Percentiles rank a stretch among this genome's conserved stretches.
Evolutionary conservation across 2,113 vertebrate species (phyloP).

Genomic region (Ahaetulla prasina): DNA sequence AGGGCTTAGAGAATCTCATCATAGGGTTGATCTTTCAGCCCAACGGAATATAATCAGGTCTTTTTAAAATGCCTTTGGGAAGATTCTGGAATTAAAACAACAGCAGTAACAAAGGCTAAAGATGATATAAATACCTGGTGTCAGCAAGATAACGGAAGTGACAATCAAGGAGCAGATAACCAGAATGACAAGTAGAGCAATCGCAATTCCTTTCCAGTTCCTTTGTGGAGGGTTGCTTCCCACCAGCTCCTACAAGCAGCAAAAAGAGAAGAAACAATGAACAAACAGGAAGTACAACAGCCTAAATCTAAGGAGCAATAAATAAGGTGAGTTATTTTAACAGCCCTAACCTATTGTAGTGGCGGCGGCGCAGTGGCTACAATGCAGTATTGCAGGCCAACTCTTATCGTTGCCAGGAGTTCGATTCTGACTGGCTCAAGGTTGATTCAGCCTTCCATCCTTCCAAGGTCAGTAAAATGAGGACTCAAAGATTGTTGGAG

Average conservation of each 20-base stretch:
- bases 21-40: background rate
- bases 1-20: background rate
- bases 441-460: background rate
- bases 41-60: constrained; percentile 10
- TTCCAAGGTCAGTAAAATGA: background rate
- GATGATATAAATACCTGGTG: constrained; percentile 81
- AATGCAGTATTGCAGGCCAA: background rate
- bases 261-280: constrained; percentile 38
- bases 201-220: constrained; percentile 99
- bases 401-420: background rate
- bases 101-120: constrained; percentile 28
- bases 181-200: constrained; percentile 96
- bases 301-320: constrained; percentile 17
- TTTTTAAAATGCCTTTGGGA: constrained; percentile 15
- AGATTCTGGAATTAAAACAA: constrained; percentile 39
- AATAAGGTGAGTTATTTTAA: background rate
- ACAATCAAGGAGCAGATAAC: constrained; percentile 98
- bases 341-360: background rate
- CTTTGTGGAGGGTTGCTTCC: constrained; percentile 97
- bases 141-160: constrained; percentile 97
- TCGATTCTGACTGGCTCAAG: background rate
- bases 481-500: background rate
- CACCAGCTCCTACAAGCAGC: constrained; percentile 88
- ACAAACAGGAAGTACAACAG: constrained; percentile 15
- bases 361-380: too few relatives aligned